Evolutionary conservation across 2,797 vertebrate genomes (phyloP).

Genomic region (Phoxinus dragarum): DNA sequence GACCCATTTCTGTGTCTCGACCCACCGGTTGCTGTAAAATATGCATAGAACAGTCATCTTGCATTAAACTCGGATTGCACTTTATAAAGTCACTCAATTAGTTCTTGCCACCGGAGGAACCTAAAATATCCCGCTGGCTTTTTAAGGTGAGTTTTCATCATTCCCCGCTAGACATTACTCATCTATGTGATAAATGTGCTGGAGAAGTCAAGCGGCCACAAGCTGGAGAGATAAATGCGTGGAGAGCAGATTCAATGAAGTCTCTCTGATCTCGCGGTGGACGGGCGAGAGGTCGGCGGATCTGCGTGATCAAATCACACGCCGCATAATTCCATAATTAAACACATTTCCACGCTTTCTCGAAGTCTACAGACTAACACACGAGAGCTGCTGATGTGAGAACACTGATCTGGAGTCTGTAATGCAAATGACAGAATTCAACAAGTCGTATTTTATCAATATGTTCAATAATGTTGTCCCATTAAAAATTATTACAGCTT

Average conservation of each 20-base stretch:
- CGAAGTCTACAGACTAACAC: background rate
- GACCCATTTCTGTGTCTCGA: background rate
- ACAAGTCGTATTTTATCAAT: background rate
- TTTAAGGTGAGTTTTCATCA: constrained; percentile 21
- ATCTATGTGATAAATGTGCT: constrained; percentile 25
- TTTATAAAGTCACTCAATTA: constrained; percentile 11
- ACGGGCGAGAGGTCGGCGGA: background rate
- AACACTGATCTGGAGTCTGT: background rate
- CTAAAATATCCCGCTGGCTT: constrained; percentile 7
- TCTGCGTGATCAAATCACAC: background rate
- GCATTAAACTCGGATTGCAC: background rate
- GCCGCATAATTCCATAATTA: background rate
- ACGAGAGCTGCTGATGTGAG: background rate
- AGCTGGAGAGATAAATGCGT: constrained; percentile 9
- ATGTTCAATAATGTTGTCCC: too few species aligned
- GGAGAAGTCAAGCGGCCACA: background rate
- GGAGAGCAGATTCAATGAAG: constrained; percentile 1
- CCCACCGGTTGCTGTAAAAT: background rate
- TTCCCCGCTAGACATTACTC: background rate
- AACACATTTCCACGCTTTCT: background rate
- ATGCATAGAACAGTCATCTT: background rate
- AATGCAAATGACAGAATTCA: background rate
- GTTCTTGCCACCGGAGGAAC: constrained; percentile 21
- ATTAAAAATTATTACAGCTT: background rate
- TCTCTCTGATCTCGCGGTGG: background rate